Percentiles rank a stretch among this genome's conserved stretches.
phyloP scores from a whole-genome alignment of 2,888 invertebrate genomes.

The Chouioia cunea region DNA sequence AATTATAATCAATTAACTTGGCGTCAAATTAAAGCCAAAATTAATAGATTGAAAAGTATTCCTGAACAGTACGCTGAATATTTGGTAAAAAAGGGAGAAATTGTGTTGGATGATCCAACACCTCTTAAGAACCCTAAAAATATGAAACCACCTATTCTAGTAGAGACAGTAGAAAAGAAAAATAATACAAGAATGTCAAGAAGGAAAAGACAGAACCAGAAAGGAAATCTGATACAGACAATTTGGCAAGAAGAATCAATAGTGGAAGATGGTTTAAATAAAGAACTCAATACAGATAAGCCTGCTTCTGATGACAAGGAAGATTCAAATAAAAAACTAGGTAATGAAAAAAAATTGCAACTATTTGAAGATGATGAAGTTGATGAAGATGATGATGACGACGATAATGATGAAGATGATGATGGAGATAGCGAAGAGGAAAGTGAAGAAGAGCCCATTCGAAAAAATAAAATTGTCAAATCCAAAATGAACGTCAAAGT shows the following conservation, averaged over 20 bases:
- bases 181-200: constrained; percentile 25
- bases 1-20: constrained; percentile 94
- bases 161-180: constrained; percentile 18
- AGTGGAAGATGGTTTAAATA: constrained; percentile 17
- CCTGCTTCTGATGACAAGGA: constrained; percentile 7
- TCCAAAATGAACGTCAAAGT: neutral
- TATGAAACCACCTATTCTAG: constrained; percentile 27
- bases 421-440: constrained; percentile 16
- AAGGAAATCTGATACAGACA: constrained; percentile 15
- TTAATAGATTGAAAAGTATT: constrained; percentile 85
- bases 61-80: constrained; percentile 84
- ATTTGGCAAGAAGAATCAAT: constrained; percentile 40
- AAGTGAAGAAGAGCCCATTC: neutral
- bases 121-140: constrained; percentile 32
- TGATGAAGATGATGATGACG: neutral
- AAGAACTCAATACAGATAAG: constrained; percentile 1
- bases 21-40: constrained; percentile 87
- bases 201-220: constrained; percentile 32
- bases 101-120: constrained; percentile 43
- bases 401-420: constrained; percentile 4
- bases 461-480: constrained; percentile 9
- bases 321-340: neutral
- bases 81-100: constrained; percentile 64
- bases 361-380: constrained; percentile 44
- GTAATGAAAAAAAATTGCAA: constrained; percentile 35